Evolutionary conservation across 2,113 vertebrate species (phyloP), one percentile per base, ranked within the genome.

Genomic region (Kryptolebias marmoratus): DNA sequence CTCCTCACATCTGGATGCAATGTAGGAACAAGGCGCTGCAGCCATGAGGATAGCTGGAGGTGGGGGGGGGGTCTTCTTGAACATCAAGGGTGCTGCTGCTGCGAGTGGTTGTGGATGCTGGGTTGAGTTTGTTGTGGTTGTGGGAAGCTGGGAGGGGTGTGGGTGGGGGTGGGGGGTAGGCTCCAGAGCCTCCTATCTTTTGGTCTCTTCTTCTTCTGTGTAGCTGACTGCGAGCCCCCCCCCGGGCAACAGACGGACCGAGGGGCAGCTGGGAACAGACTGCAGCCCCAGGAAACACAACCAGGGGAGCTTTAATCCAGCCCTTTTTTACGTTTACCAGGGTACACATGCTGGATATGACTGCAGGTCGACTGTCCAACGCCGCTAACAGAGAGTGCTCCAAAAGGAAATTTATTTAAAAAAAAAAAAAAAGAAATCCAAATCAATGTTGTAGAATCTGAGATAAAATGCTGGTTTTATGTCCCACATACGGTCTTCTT

Each of bases 1-100:
- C 83, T 85, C 81, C 72, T 87, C 84, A 91, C 91, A 93, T 93
- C 91, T 93, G 91, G 91, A 86, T 87, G 79, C 87, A 91, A 92
- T 92, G 89, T 88, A 88, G 82, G 75, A 89, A 74, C 71, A 61
- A 73, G 80, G 80, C 70, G 64, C 42, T 16, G 77, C 68, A 77
- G 84, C 84, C 80, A 75, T 31, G 56, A 64, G 85, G 75, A 67
- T 75, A 55, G 87, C 86, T 85, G 72, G 61, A 69, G 85, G 85
- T 84, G 73, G 85, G 56, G 83, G 86, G 90, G 82, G 82, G 79
- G 85, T 90, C 79, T 89, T 88, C 77, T 75, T 62, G 81, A 88
- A 88, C 87, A 89, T 89, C 81, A 89, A 87, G 86, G 87, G 86
- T 81, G 85, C 70, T 81, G 69, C 27, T 84, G 77, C 70, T 87